Conservation (phyloP, 2,888 invertebrate species). For the Dynastes grantii region DNA sequence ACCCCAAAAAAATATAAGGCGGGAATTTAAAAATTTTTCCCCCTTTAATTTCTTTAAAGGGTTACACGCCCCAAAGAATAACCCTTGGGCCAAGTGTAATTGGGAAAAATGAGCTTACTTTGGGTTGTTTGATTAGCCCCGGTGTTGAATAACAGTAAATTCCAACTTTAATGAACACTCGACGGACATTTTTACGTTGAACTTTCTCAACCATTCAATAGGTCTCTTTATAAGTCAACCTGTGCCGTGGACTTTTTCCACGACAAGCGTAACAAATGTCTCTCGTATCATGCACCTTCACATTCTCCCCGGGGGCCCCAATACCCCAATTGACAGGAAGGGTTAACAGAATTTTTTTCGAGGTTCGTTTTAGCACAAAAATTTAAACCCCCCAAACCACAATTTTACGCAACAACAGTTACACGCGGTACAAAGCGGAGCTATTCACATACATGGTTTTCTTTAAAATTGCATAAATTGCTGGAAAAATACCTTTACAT, state of each 20-base stretch:
- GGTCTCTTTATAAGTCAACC: constrained; percentile 2
- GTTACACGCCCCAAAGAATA: no score
- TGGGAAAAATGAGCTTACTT: background rate
- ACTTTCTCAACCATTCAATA: constrained; percentile 15
- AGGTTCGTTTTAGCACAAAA: constrained; percentile 20
- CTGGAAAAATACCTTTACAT: background rate
- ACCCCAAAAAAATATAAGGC: no score
- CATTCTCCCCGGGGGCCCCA: no score
- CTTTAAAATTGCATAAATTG: constrained; percentile 15
- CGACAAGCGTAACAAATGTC: constrained; percentile 1
- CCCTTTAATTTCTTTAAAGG: no score
- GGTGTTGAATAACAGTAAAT: constrained; percentile 8
- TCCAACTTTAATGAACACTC: background rate
- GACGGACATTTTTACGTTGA: background rate
- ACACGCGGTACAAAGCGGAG: background rate
- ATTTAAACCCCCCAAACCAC: constrained; percentile 18
- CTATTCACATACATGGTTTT: background rate
- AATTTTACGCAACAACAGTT: constrained; percentile 36
- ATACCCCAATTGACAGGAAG: no score
- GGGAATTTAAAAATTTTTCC: no score
- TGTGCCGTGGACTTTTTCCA: background rate
- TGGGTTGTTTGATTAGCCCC: background rate
- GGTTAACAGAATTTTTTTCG: constrained; percentile 13
- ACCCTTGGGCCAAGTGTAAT: no score
- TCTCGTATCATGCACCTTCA: constrained; percentile 9